phyloP scores from a whole-genome alignment of 2,888 invertebrate species.

The Lamproptera curius region DNA sequence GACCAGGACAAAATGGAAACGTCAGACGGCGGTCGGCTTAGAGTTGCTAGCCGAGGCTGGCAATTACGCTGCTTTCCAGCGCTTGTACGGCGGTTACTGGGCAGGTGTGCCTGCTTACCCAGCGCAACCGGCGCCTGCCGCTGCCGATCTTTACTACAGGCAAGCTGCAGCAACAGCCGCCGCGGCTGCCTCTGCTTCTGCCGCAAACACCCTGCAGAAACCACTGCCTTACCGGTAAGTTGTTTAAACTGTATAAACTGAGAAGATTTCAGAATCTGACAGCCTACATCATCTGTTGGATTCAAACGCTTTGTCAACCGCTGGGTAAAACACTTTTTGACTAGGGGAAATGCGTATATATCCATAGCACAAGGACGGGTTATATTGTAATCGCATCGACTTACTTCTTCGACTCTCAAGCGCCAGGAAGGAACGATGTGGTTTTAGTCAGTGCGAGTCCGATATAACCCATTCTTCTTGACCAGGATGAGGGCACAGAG shows the following conservation, averaged over 20 bases:
- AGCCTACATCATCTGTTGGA: too few species aligned
- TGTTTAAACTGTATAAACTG: neutral
- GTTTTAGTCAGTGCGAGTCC: too few species aligned
- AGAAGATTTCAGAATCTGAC: too few species aligned
- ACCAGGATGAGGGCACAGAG: too few species aligned
- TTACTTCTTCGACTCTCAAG: too few species aligned
- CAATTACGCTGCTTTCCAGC: conserved; percentile 98
- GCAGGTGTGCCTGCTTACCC: conserved; percentile 83
- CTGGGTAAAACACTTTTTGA: too few species aligned
- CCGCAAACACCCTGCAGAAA: conserved; percentile 88
- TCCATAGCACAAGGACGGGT: too few species aligned
- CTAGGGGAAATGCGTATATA: too few species aligned
- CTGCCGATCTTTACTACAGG: conserved; percentile 89
- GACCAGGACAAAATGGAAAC: conserved; percentile 98
- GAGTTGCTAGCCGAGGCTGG: conserved; percentile 98
- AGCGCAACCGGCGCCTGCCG: conserved; percentile 82
- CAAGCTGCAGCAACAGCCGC: conserved; percentile 88
- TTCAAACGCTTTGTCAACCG: too few species aligned
- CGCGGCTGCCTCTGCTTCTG: conserved; percentile 74
- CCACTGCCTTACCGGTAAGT: conserved; percentile 88
- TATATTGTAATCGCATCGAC: too few species aligned
- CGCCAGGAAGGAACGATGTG: too few species aligned
- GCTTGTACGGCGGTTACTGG: conserved; percentile 90
- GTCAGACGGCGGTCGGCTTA: conserved; percentile 97
- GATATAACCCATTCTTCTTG: too few species aligned